Conservation (phyloP, 2,113 vertebrate species). For the Xenotilapia longispinis region DNA sequence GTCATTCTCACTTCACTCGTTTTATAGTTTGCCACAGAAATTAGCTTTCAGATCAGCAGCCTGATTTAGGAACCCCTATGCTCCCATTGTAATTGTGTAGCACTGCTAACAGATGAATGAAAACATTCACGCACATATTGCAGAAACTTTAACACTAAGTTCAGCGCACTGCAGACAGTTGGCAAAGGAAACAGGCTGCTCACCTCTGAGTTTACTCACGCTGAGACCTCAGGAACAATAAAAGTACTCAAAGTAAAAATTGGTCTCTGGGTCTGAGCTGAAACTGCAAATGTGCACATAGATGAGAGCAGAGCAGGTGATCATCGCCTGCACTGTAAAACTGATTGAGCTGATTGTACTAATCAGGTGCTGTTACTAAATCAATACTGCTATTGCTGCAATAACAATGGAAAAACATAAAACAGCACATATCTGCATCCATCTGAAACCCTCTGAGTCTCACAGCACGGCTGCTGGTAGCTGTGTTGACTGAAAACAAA, state of each 20-base stretch:
- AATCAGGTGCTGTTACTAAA: neutral
- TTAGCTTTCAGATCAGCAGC: neutral
- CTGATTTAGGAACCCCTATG: neutral
- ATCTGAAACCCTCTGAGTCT: fast-evolving
- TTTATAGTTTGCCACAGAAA: neutral
- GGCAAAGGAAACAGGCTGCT: neutral
- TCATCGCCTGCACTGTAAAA: fast-evolving
- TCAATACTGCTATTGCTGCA: neutral
- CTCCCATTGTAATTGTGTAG: neutral
- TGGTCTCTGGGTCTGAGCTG: neutral
- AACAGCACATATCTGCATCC: neutral
- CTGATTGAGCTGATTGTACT: neutral
- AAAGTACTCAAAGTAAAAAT: neutral
- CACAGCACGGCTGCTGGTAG: fast-evolving
- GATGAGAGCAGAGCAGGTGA: neutral
- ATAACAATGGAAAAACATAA: neutral
- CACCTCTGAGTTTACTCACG: fast-evolving
- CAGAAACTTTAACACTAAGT: fast-evolving
- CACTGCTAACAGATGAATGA: neutral
- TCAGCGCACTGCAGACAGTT: neutral
- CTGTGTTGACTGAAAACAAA: neutral
- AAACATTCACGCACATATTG: neutral
- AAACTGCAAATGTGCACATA: neutral
- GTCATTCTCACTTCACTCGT: fast-evolving
- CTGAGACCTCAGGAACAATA: neutral